Base-by-base conservation (phyloP, 1,140 invertebrate genomes). In the Bombus turneri region DNA sequence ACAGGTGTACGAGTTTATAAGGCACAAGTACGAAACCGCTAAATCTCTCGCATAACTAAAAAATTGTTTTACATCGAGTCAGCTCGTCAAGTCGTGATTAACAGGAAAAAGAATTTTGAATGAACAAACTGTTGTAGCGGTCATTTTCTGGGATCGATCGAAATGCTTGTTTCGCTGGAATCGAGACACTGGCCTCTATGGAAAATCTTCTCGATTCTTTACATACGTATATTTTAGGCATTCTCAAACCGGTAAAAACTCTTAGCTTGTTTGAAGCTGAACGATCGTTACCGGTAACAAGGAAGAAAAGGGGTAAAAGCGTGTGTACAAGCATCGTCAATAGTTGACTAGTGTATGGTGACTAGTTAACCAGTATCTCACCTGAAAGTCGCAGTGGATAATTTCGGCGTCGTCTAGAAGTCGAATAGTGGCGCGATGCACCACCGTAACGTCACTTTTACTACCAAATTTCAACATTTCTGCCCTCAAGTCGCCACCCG, bases 301-400 rank as follows among this genome's bases (percentile, higher is more conserved):
- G 39, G 37, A 31, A 25, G 47, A 71, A 78, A 85, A 64, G 64
- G 76, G 83, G 76, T 80, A 80, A 69, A 72, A 85, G 76, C 83
- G 83, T 76, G 82, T 84, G 66, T 71, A 79, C 66, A 41, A 74
- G 78, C 57, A 34, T 64, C 77, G 31, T 82, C 47, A 1, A 82
- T 86, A 71, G 22, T 22, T 28, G 25, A 12, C 18, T 53, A 18
- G n/a, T 47, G 47, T 37, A 22, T 4, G 0, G n/a, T 25, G 15
- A 41, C 34, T 41, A 5, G 34, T 28, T 31, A 34, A 68, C 3
- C 37, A 15, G 9, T 53, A 28, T 95, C 95, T 96, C 95, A 99
- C 98, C 97, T 98, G 98, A 96, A 99, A 99, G 96, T 99, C 98
- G 95, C 98, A 98, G 96, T 99, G 97, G 92, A 99, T 96, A 91